Evolutionary conservation across 2,888 invertebrate genomes (phyloP).

Genomic region (Smittia sp.): DNA sequence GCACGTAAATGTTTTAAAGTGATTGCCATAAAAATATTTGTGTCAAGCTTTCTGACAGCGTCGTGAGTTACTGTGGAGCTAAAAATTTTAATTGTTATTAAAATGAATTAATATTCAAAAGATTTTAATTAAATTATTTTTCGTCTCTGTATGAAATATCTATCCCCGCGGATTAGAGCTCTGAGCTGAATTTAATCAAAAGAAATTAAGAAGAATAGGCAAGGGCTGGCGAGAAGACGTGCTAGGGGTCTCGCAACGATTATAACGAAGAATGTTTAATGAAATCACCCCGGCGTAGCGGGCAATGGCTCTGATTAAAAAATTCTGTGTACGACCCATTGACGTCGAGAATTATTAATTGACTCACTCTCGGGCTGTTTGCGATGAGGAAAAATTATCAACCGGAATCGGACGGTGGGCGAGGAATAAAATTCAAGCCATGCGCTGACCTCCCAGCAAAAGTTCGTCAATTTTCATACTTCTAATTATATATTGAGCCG

Average conservation of each 20-base stretch:
- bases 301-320: conserved; percentile 3
- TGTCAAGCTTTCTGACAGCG: not conserved
- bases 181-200: not conserved
- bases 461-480: too few relatives aligned
- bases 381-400: not conserved
- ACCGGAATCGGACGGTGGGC: not conserved
- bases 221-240: not conserved
- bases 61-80: not conserved
- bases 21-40: conserved; percentile 2
- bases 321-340: not conserved
- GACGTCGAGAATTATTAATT: not conserved
- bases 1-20: not conserved
- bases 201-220: not conserved
- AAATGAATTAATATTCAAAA: not conserved
- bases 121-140: conserved; percentile 5
- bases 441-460: too few relatives aligned
- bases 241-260: not conserved
- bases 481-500: not conserved
- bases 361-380: not conserved
- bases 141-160: not conserved
- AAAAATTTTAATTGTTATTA: not conserved
- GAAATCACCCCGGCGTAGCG: not conserved
- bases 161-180: not conserved
- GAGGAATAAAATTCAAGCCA: too few relatives aligned
- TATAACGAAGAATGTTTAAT: not conserved